Conservation (phyloP, 2,797 vertebrate genomes). For the Macrochelys suwanniensis region DNA sequence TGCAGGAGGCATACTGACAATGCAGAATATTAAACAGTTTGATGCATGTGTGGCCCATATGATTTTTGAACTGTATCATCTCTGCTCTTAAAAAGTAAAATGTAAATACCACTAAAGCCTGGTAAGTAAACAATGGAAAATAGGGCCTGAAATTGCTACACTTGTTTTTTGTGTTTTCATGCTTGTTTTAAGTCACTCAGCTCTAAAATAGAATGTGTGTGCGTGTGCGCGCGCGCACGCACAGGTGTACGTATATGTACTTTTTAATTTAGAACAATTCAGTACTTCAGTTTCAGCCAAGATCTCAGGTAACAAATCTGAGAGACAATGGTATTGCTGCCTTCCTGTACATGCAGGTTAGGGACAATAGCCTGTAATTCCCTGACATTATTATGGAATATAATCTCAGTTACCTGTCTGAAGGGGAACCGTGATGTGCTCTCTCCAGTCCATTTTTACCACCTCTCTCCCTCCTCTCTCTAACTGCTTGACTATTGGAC, state of each 20-base stretch:
- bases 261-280: not conserved
- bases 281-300: not conserved
- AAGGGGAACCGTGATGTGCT: conserved; percentile 96
- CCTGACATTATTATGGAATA: not conserved
- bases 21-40: not conserved
- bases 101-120: not conserved
- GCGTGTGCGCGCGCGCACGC: not conserved
- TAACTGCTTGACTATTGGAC: conserved; percentile 92
- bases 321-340: not conserved
- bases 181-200: not conserved
- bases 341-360: accelerated
- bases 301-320: not conserved
- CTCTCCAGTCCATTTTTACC: conserved; percentile 95
- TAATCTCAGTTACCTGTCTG: conserved; percentile 88
- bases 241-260: accelerated
- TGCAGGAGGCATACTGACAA: not conserved
- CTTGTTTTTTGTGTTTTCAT: not conserved
- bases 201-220: not conserved
- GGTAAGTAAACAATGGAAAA: not conserved
- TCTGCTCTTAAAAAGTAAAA: not conserved
- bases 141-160: not conserved
- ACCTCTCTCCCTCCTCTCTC: conserved; percentile 94
- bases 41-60: not conserved
- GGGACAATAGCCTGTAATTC: not conserved
- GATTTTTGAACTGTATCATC: not conserved